Percentiles rank a stretch among this genome's conserved stretches.
phyloP scores from a whole-genome alignment of 2,797 vertebrate genomes.

The Labeo calbasu region DNA sequence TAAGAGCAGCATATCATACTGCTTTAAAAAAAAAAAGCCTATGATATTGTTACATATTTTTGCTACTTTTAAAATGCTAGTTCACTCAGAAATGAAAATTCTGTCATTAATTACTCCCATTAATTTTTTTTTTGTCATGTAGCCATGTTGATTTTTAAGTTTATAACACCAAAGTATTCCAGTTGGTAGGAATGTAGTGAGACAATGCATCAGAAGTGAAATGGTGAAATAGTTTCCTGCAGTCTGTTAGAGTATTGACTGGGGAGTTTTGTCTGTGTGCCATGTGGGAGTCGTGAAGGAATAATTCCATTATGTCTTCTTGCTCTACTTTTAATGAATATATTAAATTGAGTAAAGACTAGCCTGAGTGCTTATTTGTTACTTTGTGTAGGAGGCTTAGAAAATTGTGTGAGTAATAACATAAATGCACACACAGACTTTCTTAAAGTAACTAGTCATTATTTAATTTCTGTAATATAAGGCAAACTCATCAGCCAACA shows the following conservation, averaged over 20 bases:
- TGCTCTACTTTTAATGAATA: slow-evolving; percentile 31
- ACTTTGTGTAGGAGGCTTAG: slow-evolving; percentile 13
- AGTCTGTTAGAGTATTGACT: slow-evolving; percentile 46
- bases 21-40: not conserved
- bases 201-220: not conserved
- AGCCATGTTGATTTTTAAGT: not conserved
- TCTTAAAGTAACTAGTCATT: not conserved
- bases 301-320: slow-evolving; percentile 33
- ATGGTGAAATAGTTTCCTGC: slow-evolving; percentile 25
- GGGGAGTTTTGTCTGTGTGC: slow-evolving; percentile 33
- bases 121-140: not conserved
- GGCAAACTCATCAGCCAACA: slow-evolving; percentile 6
- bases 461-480: slow-evolving; percentile 12
- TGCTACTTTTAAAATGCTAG: not conserved
- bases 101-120: no score
- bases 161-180: not conserved
- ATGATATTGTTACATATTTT: not conserved
- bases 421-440: not conserved
- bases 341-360: slow-evolving; percentile 23
- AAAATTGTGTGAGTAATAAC: not conserved
- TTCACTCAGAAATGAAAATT: no score
- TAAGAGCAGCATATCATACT: not conserved
- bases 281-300: not conserved
- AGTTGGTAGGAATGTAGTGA: not conserved
- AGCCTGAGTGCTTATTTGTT: slow-evolving; percentile 23